Evolutionary conservation across 2,888 invertebrate genomes (phyloP).

Genomic region (Ypsolopha scabrella): DNA sequence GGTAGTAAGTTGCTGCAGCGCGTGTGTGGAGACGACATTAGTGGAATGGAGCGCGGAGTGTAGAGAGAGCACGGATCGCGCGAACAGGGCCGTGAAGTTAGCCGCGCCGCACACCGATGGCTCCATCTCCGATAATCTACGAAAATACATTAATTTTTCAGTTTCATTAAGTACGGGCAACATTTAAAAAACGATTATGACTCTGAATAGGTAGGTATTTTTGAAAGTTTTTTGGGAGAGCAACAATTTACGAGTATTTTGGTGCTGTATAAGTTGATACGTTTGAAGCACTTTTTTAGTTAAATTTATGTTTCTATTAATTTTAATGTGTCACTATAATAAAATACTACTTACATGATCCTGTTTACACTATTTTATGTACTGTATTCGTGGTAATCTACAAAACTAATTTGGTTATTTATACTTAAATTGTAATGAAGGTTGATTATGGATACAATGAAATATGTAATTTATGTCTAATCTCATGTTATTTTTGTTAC

Average conservation of each 20-base stretch:
- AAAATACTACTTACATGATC: too few relatives aligned
- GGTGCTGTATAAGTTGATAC: too few relatives aligned
- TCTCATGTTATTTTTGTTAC: conserved; percentile 19
- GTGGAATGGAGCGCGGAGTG: conserved; percentile 53
- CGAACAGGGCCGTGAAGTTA: conserved; percentile 84
- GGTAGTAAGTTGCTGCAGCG: conserved; percentile 64
- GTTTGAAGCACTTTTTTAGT: background rate
- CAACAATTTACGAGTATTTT: too few relatives aligned
- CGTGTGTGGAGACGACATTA: conserved; percentile 39
- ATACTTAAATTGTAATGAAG: background rate
- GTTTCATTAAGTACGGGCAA: background rate
- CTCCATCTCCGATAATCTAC: conserved; percentile 82
- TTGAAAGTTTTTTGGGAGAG: background rate
- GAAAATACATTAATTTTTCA: background rate
- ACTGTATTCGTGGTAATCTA: background rate
- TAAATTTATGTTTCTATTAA: background rate
- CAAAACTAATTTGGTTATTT: background rate
- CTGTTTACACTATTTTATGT: too few relatives aligned
- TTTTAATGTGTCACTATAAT: background rate
- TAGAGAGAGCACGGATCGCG: conserved; percentile 75
- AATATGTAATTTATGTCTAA: background rate
- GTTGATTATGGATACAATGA: background rate
- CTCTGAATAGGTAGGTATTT: background rate
- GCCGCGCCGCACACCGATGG: conserved; percentile 82
- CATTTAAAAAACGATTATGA: background rate